These are phyloP conservation scores for Oryzias sinensis DNA, from an alignment of 2,797 vertebrate species.

Conservation along the genomic window DNA sequence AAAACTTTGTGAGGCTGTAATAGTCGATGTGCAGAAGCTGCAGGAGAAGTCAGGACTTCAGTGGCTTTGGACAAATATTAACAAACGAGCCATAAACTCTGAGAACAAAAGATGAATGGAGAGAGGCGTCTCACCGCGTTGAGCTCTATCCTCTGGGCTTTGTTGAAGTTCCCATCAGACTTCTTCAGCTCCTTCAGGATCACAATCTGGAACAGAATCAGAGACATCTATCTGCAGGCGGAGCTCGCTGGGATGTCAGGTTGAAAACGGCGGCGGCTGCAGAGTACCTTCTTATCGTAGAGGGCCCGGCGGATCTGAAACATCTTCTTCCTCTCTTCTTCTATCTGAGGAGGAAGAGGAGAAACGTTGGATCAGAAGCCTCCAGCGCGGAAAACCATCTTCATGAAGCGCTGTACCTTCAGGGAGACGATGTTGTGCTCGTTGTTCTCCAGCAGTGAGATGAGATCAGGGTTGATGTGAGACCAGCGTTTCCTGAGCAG, in stretches of 20 bases:
- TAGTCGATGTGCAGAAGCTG: constrained; percentile 95
- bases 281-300: constrained; percentile 91
- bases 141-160: constrained; percentile 89
- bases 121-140: constrained; percentile 79
- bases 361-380: no score
- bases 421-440: constrained; percentile 83
- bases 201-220: constrained; percentile 79
- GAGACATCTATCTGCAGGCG: neutral
- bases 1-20: constrained; percentile 97
- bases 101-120: neutral
- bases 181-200: constrained; percentile 91
- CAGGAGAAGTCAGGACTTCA: neutral
- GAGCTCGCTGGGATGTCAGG: neutral
- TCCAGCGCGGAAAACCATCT: no score
- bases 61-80: constrained; percentile 12
- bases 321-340: constrained; percentile 84
- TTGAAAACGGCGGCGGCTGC: neutral
- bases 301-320: constrained; percentile 82
- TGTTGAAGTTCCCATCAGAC: constrained; percentile 87
- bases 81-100: constrained; percentile 1
- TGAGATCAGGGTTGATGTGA: constrained; percentile 83
- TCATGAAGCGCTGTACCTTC: constrained; percentile 73
- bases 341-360: constrained; percentile 78
- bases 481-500: constrained; percentile 86
- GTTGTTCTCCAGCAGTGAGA: constrained; percentile 82